Conservation (phyloP, 2,113 vertebrate species). For the Rhinichthys klamathensis region DNA sequence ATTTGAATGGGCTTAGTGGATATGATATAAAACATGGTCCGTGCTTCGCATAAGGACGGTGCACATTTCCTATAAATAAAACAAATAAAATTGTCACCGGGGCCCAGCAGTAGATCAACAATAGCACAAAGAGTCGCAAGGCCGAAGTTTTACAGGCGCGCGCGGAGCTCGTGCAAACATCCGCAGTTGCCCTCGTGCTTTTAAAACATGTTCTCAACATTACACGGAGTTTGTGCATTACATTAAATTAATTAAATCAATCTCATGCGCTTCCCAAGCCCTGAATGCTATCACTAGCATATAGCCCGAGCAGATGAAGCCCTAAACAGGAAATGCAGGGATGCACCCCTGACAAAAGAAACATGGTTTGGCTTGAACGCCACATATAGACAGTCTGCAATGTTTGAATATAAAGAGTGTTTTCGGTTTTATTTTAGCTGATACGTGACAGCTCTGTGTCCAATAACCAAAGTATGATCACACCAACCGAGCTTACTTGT, state of each 20-base stretch:
- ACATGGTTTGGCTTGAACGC: neutral
- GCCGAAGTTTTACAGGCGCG: slow-evolving; percentile 21
- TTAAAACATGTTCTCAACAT: neutral
- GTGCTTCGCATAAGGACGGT: neutral
- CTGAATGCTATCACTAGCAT: slow-evolving; percentile 19
- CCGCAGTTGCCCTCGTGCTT: neutral
- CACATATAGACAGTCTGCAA: neutral
- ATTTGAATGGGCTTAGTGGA: neutral
- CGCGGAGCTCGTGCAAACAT: neutral
- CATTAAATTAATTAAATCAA: too few species aligned
- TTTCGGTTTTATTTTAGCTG: neutral
- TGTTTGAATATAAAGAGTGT: neutral
- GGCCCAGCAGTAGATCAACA: slow-evolving; percentile 28
- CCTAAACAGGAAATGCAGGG: slow-evolving; percentile 45
- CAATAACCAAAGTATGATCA: neutral
- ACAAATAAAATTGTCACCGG: neutral
- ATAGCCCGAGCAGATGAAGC: slow-evolving; percentile 21
- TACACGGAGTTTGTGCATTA: neutral
- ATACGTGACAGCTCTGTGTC: neutral
- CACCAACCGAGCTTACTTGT: slow-evolving; percentile 52
- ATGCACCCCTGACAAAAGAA: slow-evolving; percentile 16
- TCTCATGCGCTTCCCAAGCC: neutral
- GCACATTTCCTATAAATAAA: neutral
- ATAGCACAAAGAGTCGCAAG: slow-evolving; percentile 42
- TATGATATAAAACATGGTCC: neutral